Conservation (phyloP, 2,113 vertebrate species). For the Lagenorhynchus albirostris region DNA sequence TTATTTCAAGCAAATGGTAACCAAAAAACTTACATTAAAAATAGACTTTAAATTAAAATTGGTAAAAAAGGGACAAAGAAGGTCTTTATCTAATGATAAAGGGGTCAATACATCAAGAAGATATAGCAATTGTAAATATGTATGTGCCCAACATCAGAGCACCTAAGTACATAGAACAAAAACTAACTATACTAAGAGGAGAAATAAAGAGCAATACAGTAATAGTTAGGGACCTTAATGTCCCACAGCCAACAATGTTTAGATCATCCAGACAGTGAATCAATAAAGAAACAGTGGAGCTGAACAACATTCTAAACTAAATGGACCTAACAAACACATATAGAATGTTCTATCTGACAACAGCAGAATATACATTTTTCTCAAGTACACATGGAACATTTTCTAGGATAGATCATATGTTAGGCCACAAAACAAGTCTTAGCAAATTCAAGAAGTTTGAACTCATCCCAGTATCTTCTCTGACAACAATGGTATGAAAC, state of each 20-base stretch:
- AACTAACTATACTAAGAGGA: not conserved
- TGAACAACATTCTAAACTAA: not conserved
- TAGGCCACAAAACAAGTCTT: not conserved
- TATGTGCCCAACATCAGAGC: not conserved
- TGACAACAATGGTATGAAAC: not conserved
- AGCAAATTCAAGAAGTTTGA: not conserved
- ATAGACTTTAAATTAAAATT: not conserved
- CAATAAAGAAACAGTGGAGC: not conserved
- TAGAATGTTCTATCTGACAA: not conserved
- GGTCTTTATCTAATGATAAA: not conserved
- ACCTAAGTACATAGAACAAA: not conserved
- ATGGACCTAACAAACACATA: not conserved
- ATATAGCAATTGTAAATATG: not conserved
- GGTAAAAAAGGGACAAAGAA: not conserved
- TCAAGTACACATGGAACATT: not conserved
- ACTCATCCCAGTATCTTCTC: not conserved
- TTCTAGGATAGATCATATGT: not conserved
- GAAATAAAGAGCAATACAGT: not conserved
- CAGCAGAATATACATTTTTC: not conserved
- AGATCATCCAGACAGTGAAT: not conserved
- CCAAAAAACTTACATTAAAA: not conserved
- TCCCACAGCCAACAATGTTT: not conserved
- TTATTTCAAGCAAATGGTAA: not conserved
- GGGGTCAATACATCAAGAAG: not conserved
- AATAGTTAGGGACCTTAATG: not conserved